A percentile compares a stretch with the other conserved stretches of the same genome.
These are phyloP conservation scores for Lumbricus terrestris DNA, from an alignment of 2,888 invertebrate species.

Conservation along the genomic window DNA sequence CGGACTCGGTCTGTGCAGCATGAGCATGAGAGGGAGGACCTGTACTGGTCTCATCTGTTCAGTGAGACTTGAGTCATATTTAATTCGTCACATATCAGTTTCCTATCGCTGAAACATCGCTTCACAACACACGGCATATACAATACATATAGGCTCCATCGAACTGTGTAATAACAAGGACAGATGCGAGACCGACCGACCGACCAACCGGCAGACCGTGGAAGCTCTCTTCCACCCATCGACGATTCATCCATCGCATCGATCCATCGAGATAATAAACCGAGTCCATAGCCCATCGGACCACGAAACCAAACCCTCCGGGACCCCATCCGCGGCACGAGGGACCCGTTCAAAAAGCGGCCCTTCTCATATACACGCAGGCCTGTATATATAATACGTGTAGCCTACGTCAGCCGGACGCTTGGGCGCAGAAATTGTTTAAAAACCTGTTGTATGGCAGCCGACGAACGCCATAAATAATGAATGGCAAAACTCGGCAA, in stretches of 20 bases:
- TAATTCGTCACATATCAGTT: neutral
- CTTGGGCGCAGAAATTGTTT: slow-evolving; percentile 3
- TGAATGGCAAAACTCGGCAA: neutral
- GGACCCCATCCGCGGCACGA: neutral
- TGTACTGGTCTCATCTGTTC: neutral
- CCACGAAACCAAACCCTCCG: neutral
- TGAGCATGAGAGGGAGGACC: neutral
- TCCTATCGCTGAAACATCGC: neutral
- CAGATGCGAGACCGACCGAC: neutral
- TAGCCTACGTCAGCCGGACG: neutral
- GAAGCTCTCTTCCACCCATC: neutral
- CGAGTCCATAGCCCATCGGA: neutral
- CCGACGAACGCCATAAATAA: neutral
- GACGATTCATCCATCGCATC: neutral
- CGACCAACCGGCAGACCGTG: neutral
- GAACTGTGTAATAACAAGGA: neutral
- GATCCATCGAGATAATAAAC: neutral
- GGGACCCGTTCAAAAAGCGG: neutral
- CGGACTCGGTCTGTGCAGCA: no score
- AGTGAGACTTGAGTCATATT: neutral
- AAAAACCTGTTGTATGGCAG: neutral
- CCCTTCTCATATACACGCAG: no score
- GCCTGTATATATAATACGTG: no score
- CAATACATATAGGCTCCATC: no score
- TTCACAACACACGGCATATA: no score